Conservation (phyloP, 2,113 vertebrate genomes). For the Castor canadensis region DNA sequence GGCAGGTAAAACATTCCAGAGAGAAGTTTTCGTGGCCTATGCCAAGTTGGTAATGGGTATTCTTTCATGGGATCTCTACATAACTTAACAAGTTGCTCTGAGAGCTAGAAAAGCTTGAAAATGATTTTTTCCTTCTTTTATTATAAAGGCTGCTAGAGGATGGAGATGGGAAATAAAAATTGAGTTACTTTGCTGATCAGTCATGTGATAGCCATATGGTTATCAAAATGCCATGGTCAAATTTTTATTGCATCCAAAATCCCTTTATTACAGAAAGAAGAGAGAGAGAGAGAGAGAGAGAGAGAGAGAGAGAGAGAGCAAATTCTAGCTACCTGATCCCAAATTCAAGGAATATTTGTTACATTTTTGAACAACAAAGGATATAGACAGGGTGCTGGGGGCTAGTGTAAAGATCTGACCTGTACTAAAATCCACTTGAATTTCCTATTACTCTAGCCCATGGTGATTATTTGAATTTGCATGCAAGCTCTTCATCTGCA, state of each 20-base stretch:
- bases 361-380: constrained; percentile 45
- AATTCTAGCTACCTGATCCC: constrained; percentile 44
- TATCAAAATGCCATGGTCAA: constrained; percentile 26
- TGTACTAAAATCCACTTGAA: constrained; percentile 65
- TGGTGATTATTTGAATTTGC: constrained; percentile 72
- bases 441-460: constrained; percentile 61
- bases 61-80: constrained; percentile 36
- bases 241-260: constrained; percentile 39
- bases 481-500: constrained; percentile 71
- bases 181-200: not conserved
- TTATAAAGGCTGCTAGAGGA: constrained; percentile 19
- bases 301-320: too few species aligned
- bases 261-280: constrained; percentile 38
- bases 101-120: constrained; percentile 26
- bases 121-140: not conserved
- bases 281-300: not conserved
- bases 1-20: not conserved
- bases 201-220: not conserved
- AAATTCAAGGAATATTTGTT: constrained; percentile 28
- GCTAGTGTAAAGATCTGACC: constrained; percentile 58
- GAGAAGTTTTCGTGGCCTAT: not conserved
- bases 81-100: constrained; percentile 55
- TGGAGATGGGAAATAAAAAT: constrained; percentile 59
- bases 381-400: constrained; percentile 22
- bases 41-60: not conserved